A percentile compares a stretch with the other conserved stretches of the same genome.
These are phyloP conservation scores for Carterocephalus palaemon DNA, from an alignment of 2,888 invertebrate genomes.

Conservation along the genomic window DNA sequence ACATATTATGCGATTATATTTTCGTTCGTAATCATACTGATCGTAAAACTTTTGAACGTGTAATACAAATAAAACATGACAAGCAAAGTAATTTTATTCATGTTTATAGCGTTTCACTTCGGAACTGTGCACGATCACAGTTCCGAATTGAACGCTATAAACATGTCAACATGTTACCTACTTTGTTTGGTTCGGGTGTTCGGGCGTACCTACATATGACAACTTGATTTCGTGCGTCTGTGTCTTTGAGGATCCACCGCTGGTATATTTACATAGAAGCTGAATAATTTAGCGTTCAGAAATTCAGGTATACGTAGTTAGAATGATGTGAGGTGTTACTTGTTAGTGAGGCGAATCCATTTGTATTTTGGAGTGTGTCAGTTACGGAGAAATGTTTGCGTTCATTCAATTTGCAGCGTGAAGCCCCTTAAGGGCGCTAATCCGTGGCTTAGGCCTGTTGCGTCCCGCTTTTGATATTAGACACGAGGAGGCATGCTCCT, in stretches of 20 bases:
- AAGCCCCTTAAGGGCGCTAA: slow-evolving; percentile 71
- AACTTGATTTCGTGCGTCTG: slow-evolving; percentile 14
- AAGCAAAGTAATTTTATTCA: no score
- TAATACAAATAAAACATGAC: slow-evolving; percentile 8
- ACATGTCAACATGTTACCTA: slow-evolving; percentile 18
- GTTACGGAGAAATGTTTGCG: slow-evolving; percentile 51
- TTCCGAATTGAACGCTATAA: no score
- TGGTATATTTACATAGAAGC: slow-evolving; percentile 10
- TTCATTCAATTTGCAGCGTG: slow-evolving; percentile 70
- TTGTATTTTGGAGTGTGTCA: slow-evolving; percentile 36
- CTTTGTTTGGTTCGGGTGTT: slow-evolving; percentile 15
- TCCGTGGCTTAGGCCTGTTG: slow-evolving; percentile 68
- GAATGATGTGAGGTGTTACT: not conserved
- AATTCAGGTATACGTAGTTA: slow-evolving; percentile 1
- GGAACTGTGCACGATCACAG: no score
- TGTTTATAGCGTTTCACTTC: no score
- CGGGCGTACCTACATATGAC: slow-evolving; percentile 15
- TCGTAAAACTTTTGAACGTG: slow-evolving; percentile 17
- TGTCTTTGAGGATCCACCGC: slow-evolving; percentile 12
- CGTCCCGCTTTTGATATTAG: slow-evolving; percentile 57
- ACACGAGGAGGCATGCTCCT: slow-evolving; percentile 30
- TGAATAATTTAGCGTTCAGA: slow-evolving; percentile 10
- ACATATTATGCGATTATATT: no score
- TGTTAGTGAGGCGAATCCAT: slow-evolving; percentile 8
- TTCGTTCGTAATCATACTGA: slow-evolving; percentile 4